Evolutionary conservation across 2,113 vertebrate species (phyloP).

Genomic region (Chamaea fasciata): DNA sequence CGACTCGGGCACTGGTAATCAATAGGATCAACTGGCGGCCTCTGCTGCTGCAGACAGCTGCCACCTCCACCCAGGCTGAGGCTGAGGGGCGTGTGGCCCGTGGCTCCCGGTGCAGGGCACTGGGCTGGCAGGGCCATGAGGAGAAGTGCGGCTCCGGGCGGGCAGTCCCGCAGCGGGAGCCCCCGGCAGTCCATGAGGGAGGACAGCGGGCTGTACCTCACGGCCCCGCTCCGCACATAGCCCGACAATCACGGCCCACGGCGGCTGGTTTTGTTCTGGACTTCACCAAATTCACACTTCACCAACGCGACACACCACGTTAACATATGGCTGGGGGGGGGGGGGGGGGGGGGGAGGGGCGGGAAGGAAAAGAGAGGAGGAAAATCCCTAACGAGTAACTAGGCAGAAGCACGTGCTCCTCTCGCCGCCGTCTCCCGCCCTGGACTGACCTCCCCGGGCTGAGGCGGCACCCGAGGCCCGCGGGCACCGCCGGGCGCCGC

Average conservation of each 20-base stretch:
- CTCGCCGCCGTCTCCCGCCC: background rate
- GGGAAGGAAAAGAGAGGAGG: background rate
- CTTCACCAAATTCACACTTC: background rate
- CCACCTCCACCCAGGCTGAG: background rate
- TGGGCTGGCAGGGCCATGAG: too few species aligned
- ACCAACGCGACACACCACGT: background rate
- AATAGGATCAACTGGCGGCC: fast-evolving
- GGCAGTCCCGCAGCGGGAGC: too few species aligned
- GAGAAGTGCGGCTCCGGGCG: fast-evolving
- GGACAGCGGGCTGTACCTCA: too few species aligned
- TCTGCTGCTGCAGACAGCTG: background rate
- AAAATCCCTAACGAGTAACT: background rate
- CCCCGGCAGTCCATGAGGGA: too few species aligned
- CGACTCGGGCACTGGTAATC: background rate
- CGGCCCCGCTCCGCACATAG: background rate
- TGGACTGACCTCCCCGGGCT: too few species aligned
- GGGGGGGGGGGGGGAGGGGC: too few species aligned
- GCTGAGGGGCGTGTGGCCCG: fast-evolving
- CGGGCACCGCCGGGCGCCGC: fast-evolving
- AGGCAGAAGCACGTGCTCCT: background rate
- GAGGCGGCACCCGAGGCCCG: too few species aligned
- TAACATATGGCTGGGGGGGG: background rate
- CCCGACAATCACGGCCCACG: background rate
- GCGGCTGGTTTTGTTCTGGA: too few species aligned
- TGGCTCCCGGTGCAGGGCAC: too few species aligned